A percentile compares a stretch with the other conserved stretches of the same genome.
phyloP scores from a whole-genome alignment of 1,140 invertebrate genomes.

The Aphaenogaster rudis region DNA sequence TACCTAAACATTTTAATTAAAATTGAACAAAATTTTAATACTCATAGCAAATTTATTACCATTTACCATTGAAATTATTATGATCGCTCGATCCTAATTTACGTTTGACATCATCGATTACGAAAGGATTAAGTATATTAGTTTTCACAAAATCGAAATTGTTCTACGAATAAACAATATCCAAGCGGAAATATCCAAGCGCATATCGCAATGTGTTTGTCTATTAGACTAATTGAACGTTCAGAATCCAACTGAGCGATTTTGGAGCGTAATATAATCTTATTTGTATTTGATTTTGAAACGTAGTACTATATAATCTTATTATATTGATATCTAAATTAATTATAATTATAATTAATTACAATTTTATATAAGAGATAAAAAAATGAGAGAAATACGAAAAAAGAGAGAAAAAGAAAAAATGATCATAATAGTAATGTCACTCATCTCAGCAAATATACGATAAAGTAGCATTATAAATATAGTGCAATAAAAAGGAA shows the following conservation, averaged over 20 bases:
- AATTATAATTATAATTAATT: background rate
- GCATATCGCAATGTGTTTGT: background rate
- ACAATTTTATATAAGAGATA: background rate
- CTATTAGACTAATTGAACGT: background rate
- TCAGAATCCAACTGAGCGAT: background rate
- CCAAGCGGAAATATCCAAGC: background rate
- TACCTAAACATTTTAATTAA: conserved; percentile 57
- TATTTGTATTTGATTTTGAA: too few relatives aligned
- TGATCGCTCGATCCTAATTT: background rate
- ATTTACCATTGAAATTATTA: conserved; percentile 4
- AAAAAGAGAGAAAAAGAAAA: background rate
- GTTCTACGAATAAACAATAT: background rate
- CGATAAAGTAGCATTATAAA: background rate
- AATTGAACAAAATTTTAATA: conserved; percentile 45
- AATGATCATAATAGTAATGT: background rate
- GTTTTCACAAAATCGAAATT: background rate
- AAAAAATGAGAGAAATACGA: too few relatives aligned
- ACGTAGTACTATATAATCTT: background rate
- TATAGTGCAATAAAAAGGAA: background rate
- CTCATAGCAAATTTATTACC: conserved; percentile 32
- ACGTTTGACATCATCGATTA: background rate
- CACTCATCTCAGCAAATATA: background rate
- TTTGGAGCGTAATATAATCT: background rate
- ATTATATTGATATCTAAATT: background rate
- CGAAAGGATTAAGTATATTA: background rate